These are phyloP conservation scores for Chiloscyllium plagiosum DNA, from an alignment of 2,113 vertebrate genomes.

Conservation along the genomic window DNA sequence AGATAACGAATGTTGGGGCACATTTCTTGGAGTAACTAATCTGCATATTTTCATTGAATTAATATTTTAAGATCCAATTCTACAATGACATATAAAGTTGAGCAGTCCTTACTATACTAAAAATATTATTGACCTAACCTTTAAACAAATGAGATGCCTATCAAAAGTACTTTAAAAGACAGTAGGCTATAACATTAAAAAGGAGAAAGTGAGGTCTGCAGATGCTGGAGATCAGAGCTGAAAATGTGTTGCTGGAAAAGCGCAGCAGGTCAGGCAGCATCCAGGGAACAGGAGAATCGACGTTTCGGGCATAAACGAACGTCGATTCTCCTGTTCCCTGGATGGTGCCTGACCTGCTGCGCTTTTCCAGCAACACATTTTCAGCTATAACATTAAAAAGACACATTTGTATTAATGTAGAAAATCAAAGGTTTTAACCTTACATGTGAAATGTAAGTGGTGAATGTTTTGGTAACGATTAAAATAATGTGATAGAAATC, in stretches of 20 bases:
- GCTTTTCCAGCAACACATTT: too few species aligned
- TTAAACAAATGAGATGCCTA: neutral
- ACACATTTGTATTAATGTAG: neutral
- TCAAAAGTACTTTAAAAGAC: neutral
- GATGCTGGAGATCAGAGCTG: too few species aligned
- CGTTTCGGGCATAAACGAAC: too few species aligned
- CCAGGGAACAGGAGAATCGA: too few species aligned
- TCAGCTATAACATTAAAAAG: neutral
- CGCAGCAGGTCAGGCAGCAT: too few species aligned
- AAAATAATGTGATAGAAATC: neutral
- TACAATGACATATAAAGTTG: neutral
- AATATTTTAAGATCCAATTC: slow-evolving; percentile 13
- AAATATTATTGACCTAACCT: neutral
- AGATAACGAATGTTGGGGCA: neutral
- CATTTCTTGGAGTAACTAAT: neutral
- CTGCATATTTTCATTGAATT: neutral
- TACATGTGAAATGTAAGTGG: neutral
- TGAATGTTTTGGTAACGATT: neutral
- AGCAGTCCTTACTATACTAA: neutral
- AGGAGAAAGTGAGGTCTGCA: too few species aligned
- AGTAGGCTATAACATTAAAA: neutral
- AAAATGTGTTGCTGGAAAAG: too few species aligned
- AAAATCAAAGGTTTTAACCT: neutral
- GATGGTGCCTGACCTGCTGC: too few species aligned
- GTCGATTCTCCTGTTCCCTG: too few species aligned